phyloP scores from a whole-genome alignment of 2,797 vertebrate species.

The Columba guinea region DNA sequence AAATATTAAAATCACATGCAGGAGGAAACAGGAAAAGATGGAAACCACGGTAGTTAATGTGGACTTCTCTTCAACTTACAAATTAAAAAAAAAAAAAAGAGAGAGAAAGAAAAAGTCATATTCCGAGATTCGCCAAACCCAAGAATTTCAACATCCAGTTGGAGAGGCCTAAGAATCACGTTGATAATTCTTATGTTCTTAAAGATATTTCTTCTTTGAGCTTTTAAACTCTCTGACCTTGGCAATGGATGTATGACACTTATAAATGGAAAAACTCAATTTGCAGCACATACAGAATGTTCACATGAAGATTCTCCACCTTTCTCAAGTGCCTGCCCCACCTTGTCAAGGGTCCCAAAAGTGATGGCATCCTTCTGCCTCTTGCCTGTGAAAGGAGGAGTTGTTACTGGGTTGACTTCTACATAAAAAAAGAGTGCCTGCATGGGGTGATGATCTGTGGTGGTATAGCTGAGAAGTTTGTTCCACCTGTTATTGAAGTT shows the following conservation, averaged over 20 bases:
- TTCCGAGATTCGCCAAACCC: neutral
- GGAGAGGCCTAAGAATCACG: neutral
- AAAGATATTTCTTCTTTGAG: neutral
- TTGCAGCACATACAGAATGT: neutral
- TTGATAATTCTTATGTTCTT: neutral
- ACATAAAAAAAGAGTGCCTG: neutral
- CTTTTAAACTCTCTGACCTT: constrained; percentile 1
- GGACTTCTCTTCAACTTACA: neutral
- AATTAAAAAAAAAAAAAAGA: neutral
- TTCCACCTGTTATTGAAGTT: neutral
- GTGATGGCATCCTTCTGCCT: neutral
- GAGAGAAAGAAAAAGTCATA: neutral
- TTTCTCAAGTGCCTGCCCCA: neutral
- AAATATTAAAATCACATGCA: neutral
- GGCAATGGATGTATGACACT: neutral
- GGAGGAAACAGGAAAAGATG: neutral
- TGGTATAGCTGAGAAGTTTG: neutral
- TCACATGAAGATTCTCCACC: neutral
- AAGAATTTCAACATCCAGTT: neutral
- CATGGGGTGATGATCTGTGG: neutral
- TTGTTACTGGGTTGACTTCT: neutral
- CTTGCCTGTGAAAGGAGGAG: neutral
- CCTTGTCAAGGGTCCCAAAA: neutral
- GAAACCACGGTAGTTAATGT: neutral
- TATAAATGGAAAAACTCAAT: neutral